These are phyloP conservation scores for Ernsta delagoae DNA, from an alignment of 2,888 invertebrate genomes.

Conservation along the genomic window DNA sequence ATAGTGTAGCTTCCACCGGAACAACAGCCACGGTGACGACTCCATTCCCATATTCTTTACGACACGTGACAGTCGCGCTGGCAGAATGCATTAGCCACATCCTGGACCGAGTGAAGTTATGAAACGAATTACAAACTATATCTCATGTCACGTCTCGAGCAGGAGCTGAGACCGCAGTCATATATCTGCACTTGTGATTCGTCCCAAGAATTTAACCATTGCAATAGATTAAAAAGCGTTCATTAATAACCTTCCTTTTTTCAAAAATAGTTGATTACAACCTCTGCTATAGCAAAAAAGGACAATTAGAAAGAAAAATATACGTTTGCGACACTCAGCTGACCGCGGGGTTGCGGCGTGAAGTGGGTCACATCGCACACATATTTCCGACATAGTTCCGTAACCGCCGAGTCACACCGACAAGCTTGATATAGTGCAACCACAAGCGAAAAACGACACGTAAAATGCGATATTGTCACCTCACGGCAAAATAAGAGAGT, in stretches of 20 bases:
- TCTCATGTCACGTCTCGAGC: neutral
- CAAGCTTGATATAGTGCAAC: neutral
- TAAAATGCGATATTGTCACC: too few species aligned
- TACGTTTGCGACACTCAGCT: conserved; percentile 27
- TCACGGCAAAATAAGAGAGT: too few species aligned
- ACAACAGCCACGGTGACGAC: conserved; percentile 6
- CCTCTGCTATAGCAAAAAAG: too few species aligned
- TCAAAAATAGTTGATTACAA: too few species aligned
- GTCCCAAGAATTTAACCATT: too few species aligned
- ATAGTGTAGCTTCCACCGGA: conserved; percentile 7
- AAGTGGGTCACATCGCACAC: conserved; percentile 33
- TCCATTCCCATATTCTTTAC: conserved; percentile 24
- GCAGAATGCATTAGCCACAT: conserved; percentile 41
- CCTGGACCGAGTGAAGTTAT: conserved; percentile 9
- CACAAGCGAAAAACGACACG: conserved; percentile 8
- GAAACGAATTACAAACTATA: conserved; percentile 7
- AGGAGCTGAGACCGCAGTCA: neutral
- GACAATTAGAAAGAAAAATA: conserved; percentile 28
- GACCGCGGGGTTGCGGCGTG: conserved; percentile 21
- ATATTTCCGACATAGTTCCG: conserved; percentile 31
- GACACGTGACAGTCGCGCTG: conserved; percentile 41
- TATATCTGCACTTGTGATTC: neutral
- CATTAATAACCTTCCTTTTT: too few species aligned
- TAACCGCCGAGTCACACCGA: conserved; percentile 25
- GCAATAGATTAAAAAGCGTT: too few species aligned